Evolutionary conservation across 2,888 invertebrate genomes (phyloP).

Genomic region (Microplitis manilae): DNA sequence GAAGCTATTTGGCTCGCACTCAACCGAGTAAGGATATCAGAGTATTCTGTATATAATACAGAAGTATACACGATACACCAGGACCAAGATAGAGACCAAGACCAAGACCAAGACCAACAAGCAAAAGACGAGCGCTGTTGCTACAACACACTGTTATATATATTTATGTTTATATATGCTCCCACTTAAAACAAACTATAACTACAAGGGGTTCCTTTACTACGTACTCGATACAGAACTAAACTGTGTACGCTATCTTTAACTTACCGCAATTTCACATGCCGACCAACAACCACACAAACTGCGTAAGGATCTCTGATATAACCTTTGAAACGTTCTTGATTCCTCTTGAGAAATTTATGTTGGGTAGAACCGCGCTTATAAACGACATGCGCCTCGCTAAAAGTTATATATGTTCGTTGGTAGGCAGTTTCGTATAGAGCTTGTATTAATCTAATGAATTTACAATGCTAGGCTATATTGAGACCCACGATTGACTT

Average conservation of each 20-base stretch:
- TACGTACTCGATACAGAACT: too few species aligned
- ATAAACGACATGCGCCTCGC: neutral
- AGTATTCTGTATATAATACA: too few species aligned
- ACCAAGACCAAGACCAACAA: too few species aligned
- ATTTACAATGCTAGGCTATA: neutral
- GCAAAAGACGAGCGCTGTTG: too few species aligned
- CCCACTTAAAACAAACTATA: too few species aligned
- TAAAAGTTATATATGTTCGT: neutral
- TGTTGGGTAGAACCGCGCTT: neutral
- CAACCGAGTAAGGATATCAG: constrained; percentile 41
- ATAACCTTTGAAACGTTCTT: constrained; percentile 10
- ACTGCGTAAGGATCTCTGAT: neutral
- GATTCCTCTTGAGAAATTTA: constrained; percentile 21
- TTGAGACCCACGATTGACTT: neutral
- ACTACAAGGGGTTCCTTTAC: too few species aligned
- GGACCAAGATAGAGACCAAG: neutral
- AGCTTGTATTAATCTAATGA: neutral
- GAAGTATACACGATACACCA: neutral
- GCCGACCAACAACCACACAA: neutral
- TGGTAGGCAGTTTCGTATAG: neutral
- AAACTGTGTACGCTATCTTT: too few species aligned
- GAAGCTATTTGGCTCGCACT: constrained; percentile 58
- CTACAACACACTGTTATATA: too few species aligned
- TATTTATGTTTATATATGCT: too few species aligned
- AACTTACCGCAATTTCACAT: neutral